Evolutionary conservation across 2,888 invertebrate species (phyloP).

Genomic region (Scrobipalpa costella): DNA sequence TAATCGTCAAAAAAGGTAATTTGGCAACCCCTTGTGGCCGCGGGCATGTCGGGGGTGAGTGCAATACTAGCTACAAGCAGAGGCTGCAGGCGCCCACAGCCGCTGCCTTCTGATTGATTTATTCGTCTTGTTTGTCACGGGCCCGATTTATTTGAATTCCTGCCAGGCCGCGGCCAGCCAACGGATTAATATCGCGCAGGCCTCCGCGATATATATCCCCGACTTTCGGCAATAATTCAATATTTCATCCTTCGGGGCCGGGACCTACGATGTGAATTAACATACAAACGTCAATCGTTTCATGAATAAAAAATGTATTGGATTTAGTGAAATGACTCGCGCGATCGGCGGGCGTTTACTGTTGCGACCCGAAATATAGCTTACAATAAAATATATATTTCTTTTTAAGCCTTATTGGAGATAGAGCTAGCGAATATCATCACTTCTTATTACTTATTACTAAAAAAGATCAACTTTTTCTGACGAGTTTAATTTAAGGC

Average conservation of each 20-base stretch:
- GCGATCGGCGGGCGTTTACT: slow-evolving; percentile 60
- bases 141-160: slow-evolving; percentile 81
- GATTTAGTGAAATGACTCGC: slow-evolving; percentile 78
- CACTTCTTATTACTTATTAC: neutral
- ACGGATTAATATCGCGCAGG: slow-evolving; percentile 79
- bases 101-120: slow-evolving; percentile 81
- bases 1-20: neutral
- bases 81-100: slow-evolving; percentile 73
- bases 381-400: slow-evolving; percentile 34
- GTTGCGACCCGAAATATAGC: slow-evolving; percentile 63
- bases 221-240: slow-evolving; percentile 79
- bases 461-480: neutral
- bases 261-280: slow-evolving; percentile 77
- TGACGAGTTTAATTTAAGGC: slow-evolving; percentile 19
- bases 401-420: slow-evolving; percentile 17
- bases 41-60: slow-evolving; percentile 23
- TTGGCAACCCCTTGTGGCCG: slow-evolving; percentile 46
- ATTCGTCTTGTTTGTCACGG: slow-evolving; percentile 81
- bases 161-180: slow-evolving; percentile 73
- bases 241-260: slow-evolving; percentile 76
- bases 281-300: slow-evolving; percentile 82
- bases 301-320: slow-evolving; percentile 82
- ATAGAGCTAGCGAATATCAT: slow-evolving; percentile 5
- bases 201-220: slow-evolving; percentile 75
- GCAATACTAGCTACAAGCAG: slow-evolving; percentile 28